phyloP scores from a whole-genome alignment of 2,888 invertebrate genomes.

The Harpalus rufipes region DNA sequence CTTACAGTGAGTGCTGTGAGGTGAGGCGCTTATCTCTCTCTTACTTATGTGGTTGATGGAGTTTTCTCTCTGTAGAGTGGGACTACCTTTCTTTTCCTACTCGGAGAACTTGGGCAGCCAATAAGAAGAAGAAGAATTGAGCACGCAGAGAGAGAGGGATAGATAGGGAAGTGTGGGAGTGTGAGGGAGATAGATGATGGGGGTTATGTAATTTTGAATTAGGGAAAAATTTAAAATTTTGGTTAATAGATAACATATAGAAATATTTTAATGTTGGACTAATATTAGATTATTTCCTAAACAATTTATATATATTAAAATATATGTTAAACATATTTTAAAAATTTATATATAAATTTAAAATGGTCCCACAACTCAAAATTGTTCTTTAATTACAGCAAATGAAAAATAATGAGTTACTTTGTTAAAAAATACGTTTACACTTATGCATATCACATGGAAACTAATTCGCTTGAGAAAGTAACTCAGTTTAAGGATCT shows the following conservation, averaged over 20 bases:
- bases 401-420: too few species aligned
- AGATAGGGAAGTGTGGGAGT: slow-evolving; percentile 9
- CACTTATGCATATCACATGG: too few species aligned
- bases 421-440: too few species aligned
- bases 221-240: background rate
- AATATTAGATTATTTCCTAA: too few species aligned
- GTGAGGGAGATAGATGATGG: background rate
- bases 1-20: background rate
- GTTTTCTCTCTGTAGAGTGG: slow-evolving; percentile 45
- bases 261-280: too few species aligned
- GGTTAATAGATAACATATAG: background rate
- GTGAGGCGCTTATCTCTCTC: background rate
- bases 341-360: too few species aligned
- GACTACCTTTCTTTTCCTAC: slow-evolving; percentile 71
- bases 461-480: too few species aligned
- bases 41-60: background rate
- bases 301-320: too few species aligned
- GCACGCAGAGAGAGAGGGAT: slow-evolving; percentile 47
- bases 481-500: too few species aligned
- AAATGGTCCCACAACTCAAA: too few species aligned
- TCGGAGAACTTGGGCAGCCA: slow-evolving; percentile 69
- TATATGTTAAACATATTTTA: too few species aligned
- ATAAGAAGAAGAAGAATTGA: slow-evolving; percentile 66
- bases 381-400: too few species aligned
- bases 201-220: background rate